Evolutionary conservation across 2,888 invertebrate genomes (phyloP).

Genomic region (Netelia melanura): DNA sequence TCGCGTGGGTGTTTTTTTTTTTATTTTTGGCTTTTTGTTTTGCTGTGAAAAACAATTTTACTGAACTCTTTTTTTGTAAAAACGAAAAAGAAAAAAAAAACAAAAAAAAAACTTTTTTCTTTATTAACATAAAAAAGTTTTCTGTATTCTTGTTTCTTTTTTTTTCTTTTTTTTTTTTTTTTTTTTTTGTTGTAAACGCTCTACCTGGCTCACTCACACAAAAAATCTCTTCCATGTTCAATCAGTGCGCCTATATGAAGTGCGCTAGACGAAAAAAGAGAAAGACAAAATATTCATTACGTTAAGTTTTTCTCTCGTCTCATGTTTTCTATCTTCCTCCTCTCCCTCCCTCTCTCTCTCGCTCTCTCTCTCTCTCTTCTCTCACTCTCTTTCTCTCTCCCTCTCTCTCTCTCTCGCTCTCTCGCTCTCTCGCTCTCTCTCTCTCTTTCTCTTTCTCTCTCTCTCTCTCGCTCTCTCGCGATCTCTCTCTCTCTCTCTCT

Average conservation of each 20-base stretch:
- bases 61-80: slow-evolving; percentile 28
- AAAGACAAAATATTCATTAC: slow-evolving; percentile 81
- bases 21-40: slow-evolving; percentile 40
- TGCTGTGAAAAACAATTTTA: slow-evolving; percentile 47
- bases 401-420: slow-evolving; percentile 6
- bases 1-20: slow-evolving; percentile 63
- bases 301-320: slow-evolving; percentile 72
- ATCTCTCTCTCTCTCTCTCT: slow-evolving; percentile 7
- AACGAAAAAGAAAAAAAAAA: too few relatives aligned
- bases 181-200: slow-evolving; percentile 69
- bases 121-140: slow-evolving; percentile 30
- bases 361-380: slow-evolving; percentile 14
- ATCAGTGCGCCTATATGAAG: slow-evolving; percentile 84
- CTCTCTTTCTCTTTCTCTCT: slow-evolving; percentile 4
- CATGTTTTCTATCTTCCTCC: slow-evolving; percentile 6
- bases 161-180: too few relatives aligned
- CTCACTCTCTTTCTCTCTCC: slow-evolving; percentile 17
- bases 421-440: slow-evolving; percentile 15
- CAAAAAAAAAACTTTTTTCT: slow-evolving; percentile 23
- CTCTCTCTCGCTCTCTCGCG: slow-evolving; percentile 10
- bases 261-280: slow-evolving; percentile 83
- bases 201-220: slow-evolving; percentile 85
- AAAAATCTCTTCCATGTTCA: slow-evolving; percentile 82
- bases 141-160: slow-evolving; percentile 48
- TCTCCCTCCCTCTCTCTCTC: slow-evolving; percentile 6